phyloP scores from a whole-genome alignment of 2,113 vertebrate species.

The Cynocephalus volans region DNA sequence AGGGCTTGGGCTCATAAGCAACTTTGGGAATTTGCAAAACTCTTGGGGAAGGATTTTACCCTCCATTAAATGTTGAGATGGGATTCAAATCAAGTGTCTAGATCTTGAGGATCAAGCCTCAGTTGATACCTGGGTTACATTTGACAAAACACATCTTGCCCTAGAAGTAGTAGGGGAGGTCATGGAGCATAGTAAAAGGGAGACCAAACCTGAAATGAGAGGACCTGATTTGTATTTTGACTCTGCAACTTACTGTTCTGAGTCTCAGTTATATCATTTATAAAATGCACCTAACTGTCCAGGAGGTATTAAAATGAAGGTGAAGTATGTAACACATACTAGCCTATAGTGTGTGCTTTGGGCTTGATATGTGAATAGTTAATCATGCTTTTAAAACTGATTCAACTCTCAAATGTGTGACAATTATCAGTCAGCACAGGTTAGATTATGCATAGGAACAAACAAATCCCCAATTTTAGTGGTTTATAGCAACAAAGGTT shows the following conservation, averaged over 20 bases:
- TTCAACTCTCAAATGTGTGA: background rate
- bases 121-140: slow-evolving; percentile 11
- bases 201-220: background rate
- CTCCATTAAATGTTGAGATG: background rate
- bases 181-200: background rate
- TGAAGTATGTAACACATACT: background rate
- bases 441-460: slow-evolving; percentile 24
- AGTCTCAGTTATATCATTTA: slow-evolving; percentile 32
- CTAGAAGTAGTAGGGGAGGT: background rate
- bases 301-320: background rate
- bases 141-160: background rate
- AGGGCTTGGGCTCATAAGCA: background rate
- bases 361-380: background rate
- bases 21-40: background rate
- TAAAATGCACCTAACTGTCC: background rate
- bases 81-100: background rate
- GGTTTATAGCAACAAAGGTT: background rate
- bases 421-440: background rate
- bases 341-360: background rate
- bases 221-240: background rate
- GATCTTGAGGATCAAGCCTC: slow-evolving; percentile 6
- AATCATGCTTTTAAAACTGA: slow-evolving; percentile 24
- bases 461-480: background rate
- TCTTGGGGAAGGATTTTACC: slow-evolving; percentile 37
- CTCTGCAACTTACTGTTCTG: background rate